Evolutionary conservation across 2,113 vertebrate species (phyloP).

Genomic region (Scytalopus superciliaris): DNA sequence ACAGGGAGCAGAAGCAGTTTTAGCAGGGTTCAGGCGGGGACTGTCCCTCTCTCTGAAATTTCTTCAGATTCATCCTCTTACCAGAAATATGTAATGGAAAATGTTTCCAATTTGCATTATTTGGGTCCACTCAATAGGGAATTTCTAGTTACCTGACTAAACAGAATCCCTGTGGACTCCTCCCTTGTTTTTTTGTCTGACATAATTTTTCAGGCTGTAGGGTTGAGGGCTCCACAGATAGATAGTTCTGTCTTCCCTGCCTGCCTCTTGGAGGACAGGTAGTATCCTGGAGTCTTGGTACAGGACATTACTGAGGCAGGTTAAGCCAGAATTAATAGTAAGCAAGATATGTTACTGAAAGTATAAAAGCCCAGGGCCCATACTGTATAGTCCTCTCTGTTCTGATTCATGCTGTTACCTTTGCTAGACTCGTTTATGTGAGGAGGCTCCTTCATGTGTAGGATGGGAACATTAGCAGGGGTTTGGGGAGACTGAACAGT

Average conservation of each 20-base stretch:
- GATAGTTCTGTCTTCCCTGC: neutral
- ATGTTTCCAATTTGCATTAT: neutral
- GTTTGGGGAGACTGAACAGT: neutral
- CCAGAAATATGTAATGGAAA: neutral
- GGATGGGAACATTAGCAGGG: neutral
- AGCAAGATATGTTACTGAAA: neutral
- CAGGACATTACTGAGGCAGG: neutral
- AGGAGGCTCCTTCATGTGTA: neutral
- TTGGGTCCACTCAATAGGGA: neutral
- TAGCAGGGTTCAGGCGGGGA: neutral
- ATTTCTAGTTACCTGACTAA: neutral
- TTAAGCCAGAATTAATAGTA: neutral
- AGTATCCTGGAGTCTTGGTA: neutral
- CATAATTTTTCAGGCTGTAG: rapidly evolving
- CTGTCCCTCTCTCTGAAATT: neutral
- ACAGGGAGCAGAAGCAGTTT: neutral
- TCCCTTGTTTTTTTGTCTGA: neutral
- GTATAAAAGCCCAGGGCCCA: neutral
- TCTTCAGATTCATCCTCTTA: neutral
- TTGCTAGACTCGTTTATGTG: neutral
- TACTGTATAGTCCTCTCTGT: neutral
- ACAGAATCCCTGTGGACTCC: neutral
- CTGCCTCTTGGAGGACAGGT: neutral
- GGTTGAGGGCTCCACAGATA: neutral
- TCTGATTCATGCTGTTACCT: neutral